Evolutionary conservation across 2,797 vertebrate genomes (phyloP).

Genomic region (Acanthurus lineatus): DNA sequence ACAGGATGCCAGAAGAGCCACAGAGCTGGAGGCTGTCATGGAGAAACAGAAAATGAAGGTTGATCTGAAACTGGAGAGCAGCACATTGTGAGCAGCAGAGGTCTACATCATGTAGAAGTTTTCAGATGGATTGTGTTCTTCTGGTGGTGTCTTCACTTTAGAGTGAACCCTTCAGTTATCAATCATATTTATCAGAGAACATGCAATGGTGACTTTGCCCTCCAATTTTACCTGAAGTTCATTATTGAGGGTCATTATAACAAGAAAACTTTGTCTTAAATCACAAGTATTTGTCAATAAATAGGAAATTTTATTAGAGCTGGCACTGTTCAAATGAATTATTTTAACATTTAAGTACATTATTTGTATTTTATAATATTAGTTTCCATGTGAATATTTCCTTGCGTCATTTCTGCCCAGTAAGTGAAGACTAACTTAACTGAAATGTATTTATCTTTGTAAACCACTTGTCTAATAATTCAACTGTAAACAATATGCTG

Average conservation of each 20-base stretch:
- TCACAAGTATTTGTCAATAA: neutral
- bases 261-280: neutral
- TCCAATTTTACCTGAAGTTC: neutral
- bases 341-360: conserved; percentile 16
- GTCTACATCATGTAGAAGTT: neutral
- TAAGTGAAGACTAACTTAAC: conserved; percentile 46
- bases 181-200: conserved; percentile 2
- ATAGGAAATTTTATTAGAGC: neutral
- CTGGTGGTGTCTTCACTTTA: neutral
- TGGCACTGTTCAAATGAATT: conserved; percentile 22
- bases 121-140: conserved; percentile 6
- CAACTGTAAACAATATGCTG: neutral
- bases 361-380: conserved; percentile 21
- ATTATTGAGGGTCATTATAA: neutral
- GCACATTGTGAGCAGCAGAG: conserved; percentile 78
- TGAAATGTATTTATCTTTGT: conserved; percentile 57
- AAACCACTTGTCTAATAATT: conserved; percentile 14
- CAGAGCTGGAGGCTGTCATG: conserved; percentile 91
- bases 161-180: conserved; percentile 21
- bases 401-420: conserved; percentile 1
- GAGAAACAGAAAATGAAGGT: conserved; percentile 92
- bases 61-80: conserved; percentile 84
- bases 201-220: neutral
- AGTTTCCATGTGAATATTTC: conserved; percentile 29
- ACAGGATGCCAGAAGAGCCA: conserved; percentile 87